A percentile compares a stretch with the other conserved stretches of the same genome.
phyloP scores from a whole-genome alignment of 2,888 invertebrate genomes.

The Peribatodes rhomboidaria region DNA sequence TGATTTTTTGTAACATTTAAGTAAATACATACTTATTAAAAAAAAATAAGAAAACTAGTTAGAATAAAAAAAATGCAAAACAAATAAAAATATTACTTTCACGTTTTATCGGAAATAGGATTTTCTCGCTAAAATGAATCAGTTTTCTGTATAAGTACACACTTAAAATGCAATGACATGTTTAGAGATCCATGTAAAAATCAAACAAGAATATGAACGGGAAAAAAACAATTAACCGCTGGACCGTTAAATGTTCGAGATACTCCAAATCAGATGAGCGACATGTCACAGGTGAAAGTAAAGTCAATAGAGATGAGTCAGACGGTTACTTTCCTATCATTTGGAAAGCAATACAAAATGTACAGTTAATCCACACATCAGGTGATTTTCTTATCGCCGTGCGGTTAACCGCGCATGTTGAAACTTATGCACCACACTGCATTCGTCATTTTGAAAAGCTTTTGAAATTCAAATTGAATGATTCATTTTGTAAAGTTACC shows the following conservation, averaged over 20 bases:
- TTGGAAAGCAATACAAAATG: conserved; percentile 63
- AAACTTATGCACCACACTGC: conserved; percentile 36
- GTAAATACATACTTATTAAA: not conserved
- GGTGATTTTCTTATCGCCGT: conserved; percentile 53
- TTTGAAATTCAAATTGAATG: conserved; percentile 32
- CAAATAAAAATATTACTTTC: too few relatives aligned
- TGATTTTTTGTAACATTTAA: not conserved
- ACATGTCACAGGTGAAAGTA: conserved; percentile 67
- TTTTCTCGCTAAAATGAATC: too few relatives aligned
- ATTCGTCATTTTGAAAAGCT: conserved; percentile 30
- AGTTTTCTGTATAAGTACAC: too few relatives aligned
- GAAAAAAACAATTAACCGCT: conserved; percentile 11
- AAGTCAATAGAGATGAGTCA: conserved; percentile 56
- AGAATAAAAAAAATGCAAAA: not conserved
- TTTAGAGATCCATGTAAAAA: too few relatives aligned
- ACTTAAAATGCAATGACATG: too few relatives aligned
- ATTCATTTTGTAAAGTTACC: conserved; percentile 22
- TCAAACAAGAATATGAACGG: not conserved
- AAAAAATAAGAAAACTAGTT: too few relatives aligned
- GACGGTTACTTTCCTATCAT: conserved; percentile 58
- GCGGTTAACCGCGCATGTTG: conserved; percentile 50
- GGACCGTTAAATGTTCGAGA: conserved; percentile 19
- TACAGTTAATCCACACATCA: conserved; percentile 62
- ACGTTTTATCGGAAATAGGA: too few relatives aligned
- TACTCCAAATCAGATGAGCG: conserved; percentile 54